A percentile compares a stretch with the other conserved stretches of the same genome.
Conservation (phyloP, 2,888 invertebrate species). For the Drosophila vallismaia region DNA sequence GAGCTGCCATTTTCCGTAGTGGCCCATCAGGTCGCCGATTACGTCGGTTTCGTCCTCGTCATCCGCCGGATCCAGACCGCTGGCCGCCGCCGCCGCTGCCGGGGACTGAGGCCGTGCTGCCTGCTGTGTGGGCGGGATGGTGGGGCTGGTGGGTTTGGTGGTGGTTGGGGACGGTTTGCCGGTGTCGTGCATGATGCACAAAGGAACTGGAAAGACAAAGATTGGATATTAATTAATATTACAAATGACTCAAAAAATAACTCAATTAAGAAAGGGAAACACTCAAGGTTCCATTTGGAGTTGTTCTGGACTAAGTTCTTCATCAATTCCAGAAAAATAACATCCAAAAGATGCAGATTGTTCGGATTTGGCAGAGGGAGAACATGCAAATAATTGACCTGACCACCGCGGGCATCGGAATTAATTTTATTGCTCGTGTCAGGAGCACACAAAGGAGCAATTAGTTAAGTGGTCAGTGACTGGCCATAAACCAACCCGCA, state of each 20-base stretch:
- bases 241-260: too few species aligned
- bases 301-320: not conserved
- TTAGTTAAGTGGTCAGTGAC: constrained; percentile 73
- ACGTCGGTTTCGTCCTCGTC: constrained; percentile 86
- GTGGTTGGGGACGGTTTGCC: constrained; percentile 80
- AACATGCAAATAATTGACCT: constrained; percentile 43
- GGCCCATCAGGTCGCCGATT: constrained; percentile 88
- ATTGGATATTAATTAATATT: too few species aligned
- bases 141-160: constrained; percentile 39
- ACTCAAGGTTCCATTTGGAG: too few species aligned
- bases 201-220: constrained; percentile 65
- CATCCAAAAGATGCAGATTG: constrained; percentile 18
- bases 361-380: not conserved
- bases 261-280: too few species aligned
- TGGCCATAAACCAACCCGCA: constrained; percentile 63
- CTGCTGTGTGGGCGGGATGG: constrained; percentile 53
- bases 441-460: constrained; percentile 72
- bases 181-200: constrained; percentile 81
- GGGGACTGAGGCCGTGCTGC: constrained; percentile 49
- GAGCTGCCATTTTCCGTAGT: constrained; percentile 91
- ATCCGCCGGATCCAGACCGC: constrained; percentile 39
- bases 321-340: constrained; percentile 13
- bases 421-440: constrained; percentile 75
- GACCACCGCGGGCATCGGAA: constrained; percentile 33
- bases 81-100: constrained; percentile 43